Evolutionary conservation across 1,140 invertebrate genomes (phyloP), one percentile per base, ranked within the genome.

Genomic region (Melitaea cinxia): DNA sequence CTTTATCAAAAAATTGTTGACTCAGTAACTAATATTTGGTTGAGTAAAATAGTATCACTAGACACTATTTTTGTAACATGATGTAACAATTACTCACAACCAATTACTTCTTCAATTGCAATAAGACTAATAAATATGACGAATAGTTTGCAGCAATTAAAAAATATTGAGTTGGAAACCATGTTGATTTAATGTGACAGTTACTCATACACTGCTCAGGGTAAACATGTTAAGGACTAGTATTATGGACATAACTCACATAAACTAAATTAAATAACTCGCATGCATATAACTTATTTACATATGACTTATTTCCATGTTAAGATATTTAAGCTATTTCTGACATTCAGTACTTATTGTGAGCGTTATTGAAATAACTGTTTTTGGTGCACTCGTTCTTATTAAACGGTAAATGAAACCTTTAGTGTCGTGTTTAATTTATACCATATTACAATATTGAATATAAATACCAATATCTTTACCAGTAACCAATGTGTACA

Each of bases 361-460:
- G 23, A 68, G 49, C 72, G 47, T 54, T 69, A 55, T 72, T 57
- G 49, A 50, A 52, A 47, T 56, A 54, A 35, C 68, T 73, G 60
- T 71, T 71, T 80, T 79, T 75, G 67, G 67, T 45, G 21, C 37
- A 59, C 50, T 74, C 10, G 67, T 52, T 75, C 77, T 80, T 72
- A 82, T 76, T 82, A 70, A 76, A 82, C 85, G 67, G 81, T 78
- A 86, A 74, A 73, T 73, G 1, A 74, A 72, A 80, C 72, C 78
- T 76, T 70, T 69, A 74, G 78, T 86, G 78, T 77, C 72, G 77
- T 77, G 69, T 78, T 76, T 63, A 63, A 47, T 65, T 54, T 47
- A 65, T 68, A 55, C 30, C 68, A 65, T 65, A 23, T 60, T 70
- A 71, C 62, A 71, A 68, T 68, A 59, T 76, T 66, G 50, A 62